Evolutionary conservation across 2,797 vertebrate genomes (phyloP).

Genomic region (Smutsia temminckii): DNA sequence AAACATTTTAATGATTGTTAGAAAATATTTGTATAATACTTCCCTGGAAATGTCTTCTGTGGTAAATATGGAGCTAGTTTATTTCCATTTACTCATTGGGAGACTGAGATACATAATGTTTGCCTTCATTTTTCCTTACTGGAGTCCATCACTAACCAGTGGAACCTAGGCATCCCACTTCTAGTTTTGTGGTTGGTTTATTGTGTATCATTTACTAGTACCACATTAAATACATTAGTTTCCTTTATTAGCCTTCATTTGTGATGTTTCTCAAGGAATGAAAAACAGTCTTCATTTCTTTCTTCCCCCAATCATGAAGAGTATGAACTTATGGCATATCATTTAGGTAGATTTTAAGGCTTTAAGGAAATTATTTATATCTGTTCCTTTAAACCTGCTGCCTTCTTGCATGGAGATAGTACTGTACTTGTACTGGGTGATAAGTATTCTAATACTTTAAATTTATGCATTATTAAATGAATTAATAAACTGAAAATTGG

Average conservation of each 20-base stretch:
- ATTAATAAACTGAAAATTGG: neutral
- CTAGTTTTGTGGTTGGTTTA: neutral
- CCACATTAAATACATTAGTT: neutral
- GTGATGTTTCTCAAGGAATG: constrained; percentile 41
- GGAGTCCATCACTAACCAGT: neutral
- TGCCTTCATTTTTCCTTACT: constrained; percentile 15
- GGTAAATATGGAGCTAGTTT: constrained; percentile 23
- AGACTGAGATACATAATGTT: constrained; percentile 10
- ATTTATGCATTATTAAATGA: constrained; percentile 1
- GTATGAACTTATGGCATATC: neutral
- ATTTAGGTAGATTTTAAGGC: neutral
- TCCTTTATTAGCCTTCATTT: constrained; percentile 13
- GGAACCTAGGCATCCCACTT: neutral
- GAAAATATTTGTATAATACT: constrained; percentile 18
- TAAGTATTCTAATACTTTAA: constrained; percentile 7
- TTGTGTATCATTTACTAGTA: neutral
- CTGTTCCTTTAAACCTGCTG: neutral
- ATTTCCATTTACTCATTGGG: constrained; percentile 40
- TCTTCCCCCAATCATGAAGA: neutral
- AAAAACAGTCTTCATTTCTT: neutral
- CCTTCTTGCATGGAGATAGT: neutral
- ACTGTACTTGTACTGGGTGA: neutral
- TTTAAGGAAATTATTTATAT: constrained; percentile 22
- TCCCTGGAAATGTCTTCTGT: constrained; percentile 1
- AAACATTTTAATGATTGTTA: neutral